Evolutionary conservation across 2,797 vertebrate species (phyloP).

Genomic region (Epinephelus malabaricus): DNA sequence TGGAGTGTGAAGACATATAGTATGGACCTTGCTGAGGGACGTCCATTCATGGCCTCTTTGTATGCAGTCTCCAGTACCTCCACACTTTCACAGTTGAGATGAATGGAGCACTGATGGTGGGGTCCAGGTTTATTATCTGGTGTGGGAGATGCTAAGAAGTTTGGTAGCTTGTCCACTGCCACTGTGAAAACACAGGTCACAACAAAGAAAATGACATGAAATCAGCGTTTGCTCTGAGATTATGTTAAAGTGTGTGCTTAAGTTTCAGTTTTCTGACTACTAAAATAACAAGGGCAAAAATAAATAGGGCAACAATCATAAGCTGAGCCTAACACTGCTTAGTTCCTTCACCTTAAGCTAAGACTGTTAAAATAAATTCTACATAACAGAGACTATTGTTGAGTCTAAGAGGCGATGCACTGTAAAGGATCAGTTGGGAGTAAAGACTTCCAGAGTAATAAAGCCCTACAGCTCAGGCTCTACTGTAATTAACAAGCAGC

Average conservation of each 20-base stretch:
- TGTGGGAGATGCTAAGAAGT: conserved; percentile 91
- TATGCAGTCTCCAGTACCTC: conserved; percentile 90
- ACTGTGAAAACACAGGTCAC: conserved; percentile 80
- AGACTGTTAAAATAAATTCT: conserved; percentile 1
- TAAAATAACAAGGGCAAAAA: too few relatives aligned
- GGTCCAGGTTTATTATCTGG: conserved; percentile 81
- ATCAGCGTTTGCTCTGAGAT: conserved; percentile 3
- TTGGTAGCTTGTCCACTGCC: conserved; percentile 93
- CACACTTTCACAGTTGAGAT: conserved; percentile 94
- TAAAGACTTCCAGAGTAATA: conserved; percentile 22
- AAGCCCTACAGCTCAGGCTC: conserved; percentile 11
- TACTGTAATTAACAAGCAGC: conserved; percentile 28
- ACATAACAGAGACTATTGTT: conserved; percentile 10
- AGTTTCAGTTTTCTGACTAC: too few relatives aligned
- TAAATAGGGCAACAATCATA: not conserved
- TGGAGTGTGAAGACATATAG: not conserved
- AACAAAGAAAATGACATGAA: conserved; percentile 7
- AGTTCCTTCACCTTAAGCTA: not conserved
- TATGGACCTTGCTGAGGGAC: conserved; percentile 89
- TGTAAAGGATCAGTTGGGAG: conserved; percentile 19
- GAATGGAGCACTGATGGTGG: conserved; percentile 96
- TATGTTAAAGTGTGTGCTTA: not conserved
- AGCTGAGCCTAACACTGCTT: not conserved
- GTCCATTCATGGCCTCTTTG: conserved; percentile 86
- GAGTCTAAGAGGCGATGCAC: not conserved